Evolutionary conservation across 2,888 invertebrate species (phyloP), one percentile per base, ranked within the genome.

Genomic region (Drosophila pseudotalamancana): DNA sequence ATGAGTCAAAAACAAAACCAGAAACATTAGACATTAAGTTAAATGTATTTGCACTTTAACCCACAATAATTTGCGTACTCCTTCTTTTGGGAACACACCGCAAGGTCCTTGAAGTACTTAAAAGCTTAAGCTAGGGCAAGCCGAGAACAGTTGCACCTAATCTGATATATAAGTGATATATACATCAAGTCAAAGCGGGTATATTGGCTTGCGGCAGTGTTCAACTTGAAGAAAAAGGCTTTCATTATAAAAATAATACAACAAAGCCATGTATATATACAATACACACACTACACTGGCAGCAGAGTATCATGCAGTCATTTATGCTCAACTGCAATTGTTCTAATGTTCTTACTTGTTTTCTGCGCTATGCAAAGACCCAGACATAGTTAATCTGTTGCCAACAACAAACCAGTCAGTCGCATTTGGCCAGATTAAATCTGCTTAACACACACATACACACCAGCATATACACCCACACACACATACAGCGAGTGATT

Each of bases 311-410:
- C 1, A 4, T 1, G 1, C 0, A 21, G 32, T 23, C 32, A 6
- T 4, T 6, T 14, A 6, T 32, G 18, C 43, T 18, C 43, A 18
- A 5, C 18, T 12, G 18, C 1, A 18, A 18, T n/a, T n/a, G 18
- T 8, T 29, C 18, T 21, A n/a, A 43, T 31, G n/a, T 45, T 45
- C 5, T 21, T 25, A 8, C 23, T 37, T 27, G 12, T 35, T 29
- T 23, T 59, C 23, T 29, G 14, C 14, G 23, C 29, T 21, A 40
- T 31, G 50, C 21, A 19, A 19, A 29, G 50, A 29, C 12, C 42
- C 27, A 59, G 59, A 59, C 60, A 59, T 45, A 37, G 16, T 65
- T 65, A 65, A 65, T 55, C 45, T 37, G 35, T 42, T 23, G 21
- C 18, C 61, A 61, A 61, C 23, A 40, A 23, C 8, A 40, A 63